phyloP scores from a whole-genome alignment of 2,888 invertebrate species.

The Saturnia japonica region DNA sequence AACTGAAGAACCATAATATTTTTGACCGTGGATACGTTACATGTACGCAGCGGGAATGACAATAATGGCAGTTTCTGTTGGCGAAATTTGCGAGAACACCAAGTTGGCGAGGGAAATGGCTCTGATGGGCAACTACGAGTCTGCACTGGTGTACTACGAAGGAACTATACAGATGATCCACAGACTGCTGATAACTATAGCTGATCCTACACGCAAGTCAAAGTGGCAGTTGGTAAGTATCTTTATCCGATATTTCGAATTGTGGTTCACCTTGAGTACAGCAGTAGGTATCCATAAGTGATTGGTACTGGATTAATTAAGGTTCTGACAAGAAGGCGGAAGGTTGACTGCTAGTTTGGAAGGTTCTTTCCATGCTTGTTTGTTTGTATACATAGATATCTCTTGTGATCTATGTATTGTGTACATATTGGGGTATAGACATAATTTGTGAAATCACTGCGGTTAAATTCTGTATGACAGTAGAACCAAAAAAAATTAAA shows the following conservation, averaged over 20 bases:
- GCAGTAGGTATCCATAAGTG: conserved; percentile 73
- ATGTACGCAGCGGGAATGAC: conserved; percentile 84
- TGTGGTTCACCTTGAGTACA: conserved; percentile 66
- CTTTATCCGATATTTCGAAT: conserved; percentile 32
- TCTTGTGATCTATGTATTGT: neutral
- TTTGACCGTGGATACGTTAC: conserved; percentile 64
- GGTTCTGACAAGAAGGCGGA: conserved; percentile 61
- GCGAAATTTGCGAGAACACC: conserved; percentile 96
- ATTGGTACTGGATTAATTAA: conserved; percentile 63
- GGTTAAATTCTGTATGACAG: neutral
- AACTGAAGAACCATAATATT: conserved; percentile 50
- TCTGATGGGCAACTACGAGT: conserved; percentile 96
- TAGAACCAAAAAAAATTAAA: neutral
- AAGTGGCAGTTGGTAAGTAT: conserved; percentile 93
- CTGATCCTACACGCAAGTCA: conserved; percentile 90
- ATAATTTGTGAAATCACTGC: neutral
- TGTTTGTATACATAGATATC: conserved; percentile 15
- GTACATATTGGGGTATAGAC: too few species aligned
- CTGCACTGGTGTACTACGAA: conserved; percentile 95
- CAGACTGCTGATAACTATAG: conserved; percentile 89
- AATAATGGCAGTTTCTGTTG: conserved; percentile 93
- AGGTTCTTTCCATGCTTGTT: conserved; percentile 33
- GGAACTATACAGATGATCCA: conserved; percentile 96
- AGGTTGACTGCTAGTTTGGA: conserved; percentile 59
- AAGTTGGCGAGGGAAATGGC: conserved; percentile 97